A percentile compares a stretch with the other conserved stretches of the same genome.
These are phyloP conservation scores for Montipora capitata DNA, from an alignment of 92 coral and sea anemone species.

Conservation along the genomic window DNA sequence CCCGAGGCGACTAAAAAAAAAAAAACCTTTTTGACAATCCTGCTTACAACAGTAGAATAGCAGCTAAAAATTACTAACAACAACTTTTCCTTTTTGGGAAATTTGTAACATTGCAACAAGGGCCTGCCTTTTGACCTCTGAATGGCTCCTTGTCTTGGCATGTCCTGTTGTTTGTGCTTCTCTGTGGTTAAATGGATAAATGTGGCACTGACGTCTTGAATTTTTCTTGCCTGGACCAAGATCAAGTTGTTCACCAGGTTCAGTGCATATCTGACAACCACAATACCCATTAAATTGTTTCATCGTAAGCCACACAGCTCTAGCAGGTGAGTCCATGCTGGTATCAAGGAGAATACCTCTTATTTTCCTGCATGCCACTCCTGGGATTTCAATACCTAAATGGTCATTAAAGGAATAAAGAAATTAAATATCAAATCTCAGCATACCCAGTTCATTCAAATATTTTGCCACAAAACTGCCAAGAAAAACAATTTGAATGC, in stretches of 20 bases:
- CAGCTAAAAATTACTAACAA: not conserved
- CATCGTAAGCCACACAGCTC: slow-evolving; percentile 22
- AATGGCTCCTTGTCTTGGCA: slow-evolving; percentile 32
- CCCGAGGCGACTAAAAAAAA: too few species aligned
- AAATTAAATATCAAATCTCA: too few species aligned
- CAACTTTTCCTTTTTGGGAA: slow-evolving; percentile 26
- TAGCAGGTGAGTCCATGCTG: slow-evolving; percentile 56
- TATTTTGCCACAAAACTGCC: too few species aligned
- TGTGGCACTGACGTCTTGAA: slow-evolving; percentile 39
- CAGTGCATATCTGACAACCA: slow-evolving; percentile 54
- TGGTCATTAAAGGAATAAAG: too few species aligned
- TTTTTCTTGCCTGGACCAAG: too few species aligned
- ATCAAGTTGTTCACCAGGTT: slow-evolving; percentile 61
- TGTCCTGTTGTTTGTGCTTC: slow-evolving; percentile 38
- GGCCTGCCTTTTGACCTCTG: slow-evolving; percentile 35
- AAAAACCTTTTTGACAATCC: too few species aligned
- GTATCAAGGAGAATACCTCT: slow-evolving; percentile 46
- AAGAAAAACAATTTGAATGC: too few species aligned
- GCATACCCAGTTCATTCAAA: too few species aligned
- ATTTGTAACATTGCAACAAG: slow-evolving; percentile 36
- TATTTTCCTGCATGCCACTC: not conserved
- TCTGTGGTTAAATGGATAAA: slow-evolving; percentile 42
- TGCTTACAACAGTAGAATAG: too few species aligned
- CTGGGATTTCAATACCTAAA: not conserved
- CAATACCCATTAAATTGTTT: slow-evolving; percentile 50